These are phyloP conservation scores for Brachyrhaphis roseni DNA, from an alignment of 2,797 vertebrate genomes.

Conservation along the genomic window DNA sequence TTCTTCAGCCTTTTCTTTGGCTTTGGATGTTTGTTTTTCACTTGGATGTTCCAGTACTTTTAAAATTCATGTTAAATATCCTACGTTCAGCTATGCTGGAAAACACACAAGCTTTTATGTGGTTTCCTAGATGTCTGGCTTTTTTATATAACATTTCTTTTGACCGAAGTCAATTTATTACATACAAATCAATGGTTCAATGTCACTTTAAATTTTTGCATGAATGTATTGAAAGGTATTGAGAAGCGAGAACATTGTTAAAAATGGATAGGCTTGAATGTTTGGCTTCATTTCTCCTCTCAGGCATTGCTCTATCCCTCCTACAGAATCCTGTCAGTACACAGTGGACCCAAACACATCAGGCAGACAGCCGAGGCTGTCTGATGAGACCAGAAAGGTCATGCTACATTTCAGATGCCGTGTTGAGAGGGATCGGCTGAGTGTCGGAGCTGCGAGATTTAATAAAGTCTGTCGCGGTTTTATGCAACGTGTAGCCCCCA, in stretches of 20 bases:
- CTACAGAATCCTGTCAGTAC: conserved; percentile 66
- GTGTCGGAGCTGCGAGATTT: conserved; percentile 55
- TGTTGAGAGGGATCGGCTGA: conserved; percentile 52
- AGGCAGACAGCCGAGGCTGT: conserved; percentile 63
- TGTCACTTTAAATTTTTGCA: conserved; percentile 37
- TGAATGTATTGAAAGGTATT: conserved; percentile 25
- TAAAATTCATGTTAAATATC: not conserved
- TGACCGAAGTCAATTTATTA: not conserved
- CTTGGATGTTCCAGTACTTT: not conserved
- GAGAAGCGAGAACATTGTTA: conserved; percentile 43
- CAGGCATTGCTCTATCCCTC: conserved; percentile 46
- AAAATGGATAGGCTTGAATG: conserved; percentile 46
- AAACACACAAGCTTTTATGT: not conserved
- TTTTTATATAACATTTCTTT: not conserved
- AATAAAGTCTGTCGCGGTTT: conserved; percentile 58
- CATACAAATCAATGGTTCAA: conserved; percentile 30
- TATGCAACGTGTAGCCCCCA: conserved; percentile 29
- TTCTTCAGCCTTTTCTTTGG: not conserved
- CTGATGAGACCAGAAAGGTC: conserved; percentile 72
- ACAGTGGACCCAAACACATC: conserved; percentile 65
- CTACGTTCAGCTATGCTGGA: not conserved
- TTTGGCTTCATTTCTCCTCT: conserved; percentile 48
- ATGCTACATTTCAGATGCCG: conserved; percentile 72
- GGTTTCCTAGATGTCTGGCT: not conserved
- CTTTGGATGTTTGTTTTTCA: not conserved